These are phyloP conservation scores for Corythaeola cristata DNA, from an alignment of 2,113 vertebrate species.

Conservation along the genomic window DNA sequence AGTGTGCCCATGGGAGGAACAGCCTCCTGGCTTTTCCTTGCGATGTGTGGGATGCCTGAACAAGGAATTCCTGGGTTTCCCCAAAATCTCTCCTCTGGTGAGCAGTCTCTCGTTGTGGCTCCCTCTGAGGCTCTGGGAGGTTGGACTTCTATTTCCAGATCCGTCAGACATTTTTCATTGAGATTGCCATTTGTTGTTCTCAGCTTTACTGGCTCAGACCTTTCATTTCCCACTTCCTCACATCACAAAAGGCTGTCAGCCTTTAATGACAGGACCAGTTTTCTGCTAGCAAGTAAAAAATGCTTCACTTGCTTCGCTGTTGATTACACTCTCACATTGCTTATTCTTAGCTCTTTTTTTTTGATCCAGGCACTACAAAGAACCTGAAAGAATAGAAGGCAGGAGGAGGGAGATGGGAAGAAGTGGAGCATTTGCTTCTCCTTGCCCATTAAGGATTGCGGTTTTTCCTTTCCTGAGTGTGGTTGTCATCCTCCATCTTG, in stretches of 20 bases:
- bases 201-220: neutral
- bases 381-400: neutral
- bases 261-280: neutral
- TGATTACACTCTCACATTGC: neutral
- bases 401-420: neutral
- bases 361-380: fast-evolving
- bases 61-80: neutral
- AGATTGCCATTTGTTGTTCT: neutral
- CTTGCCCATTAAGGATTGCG: neutral
- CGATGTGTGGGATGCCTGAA: neutral
- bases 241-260: neutral
- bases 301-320: neutral
- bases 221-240: neutral
- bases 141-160: neutral
- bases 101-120: neutral
- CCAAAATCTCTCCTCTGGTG: neutral
- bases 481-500: neutral
- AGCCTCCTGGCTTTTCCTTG: neutral
- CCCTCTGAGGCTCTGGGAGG: neutral
- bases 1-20: neutral
- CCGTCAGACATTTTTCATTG: neutral
- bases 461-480: neutral
- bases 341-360: neutral
- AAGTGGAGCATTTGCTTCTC: neutral
- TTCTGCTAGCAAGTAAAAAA: neutral